Conservation (phyloP, 2,113 vertebrate species). For the Prunella himalayana region DNA sequence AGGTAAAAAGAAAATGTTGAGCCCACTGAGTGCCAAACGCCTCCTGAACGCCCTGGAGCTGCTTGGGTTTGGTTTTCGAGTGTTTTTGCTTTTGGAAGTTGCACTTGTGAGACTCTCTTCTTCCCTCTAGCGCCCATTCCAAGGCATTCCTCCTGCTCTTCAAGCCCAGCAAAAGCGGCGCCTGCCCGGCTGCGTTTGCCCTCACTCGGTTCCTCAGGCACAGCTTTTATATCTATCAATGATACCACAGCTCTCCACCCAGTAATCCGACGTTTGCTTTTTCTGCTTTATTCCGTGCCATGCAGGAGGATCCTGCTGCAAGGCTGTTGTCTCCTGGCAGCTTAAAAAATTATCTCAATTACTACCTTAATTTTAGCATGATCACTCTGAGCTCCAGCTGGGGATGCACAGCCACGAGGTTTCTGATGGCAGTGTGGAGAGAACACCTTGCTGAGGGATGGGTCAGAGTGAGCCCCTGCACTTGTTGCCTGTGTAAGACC, state of each 20-base stretch:
- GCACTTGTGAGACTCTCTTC: neutral
- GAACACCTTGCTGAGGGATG: neutral
- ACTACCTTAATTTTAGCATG: neutral
- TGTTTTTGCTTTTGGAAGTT: neutral
- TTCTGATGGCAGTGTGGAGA: neutral
- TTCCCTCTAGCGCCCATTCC: constrained; percentile 19
- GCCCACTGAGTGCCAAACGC: neutral
- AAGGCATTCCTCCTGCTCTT: neutral
- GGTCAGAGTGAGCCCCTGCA: neutral
- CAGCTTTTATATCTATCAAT: neutral
- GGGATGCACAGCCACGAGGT: accelerated
- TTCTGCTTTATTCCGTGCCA: neutral
- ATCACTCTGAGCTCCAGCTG: neutral
- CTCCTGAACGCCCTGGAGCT: neutral
- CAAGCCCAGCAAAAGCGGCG: neutral
- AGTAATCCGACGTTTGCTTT: neutral
- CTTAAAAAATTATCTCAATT: neutral
- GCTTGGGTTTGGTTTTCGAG: neutral
- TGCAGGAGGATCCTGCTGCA: neutral
- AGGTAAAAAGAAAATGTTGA: neutral
- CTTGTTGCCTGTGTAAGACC: neutral
- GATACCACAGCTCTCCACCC: neutral
- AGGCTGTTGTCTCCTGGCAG: accelerated
- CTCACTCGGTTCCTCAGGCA: neutral
- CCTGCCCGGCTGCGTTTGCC: neutral